phyloP scores from a whole-genome alignment of 2,888 invertebrate species.

The Subacronicta megacephala region DNA sequence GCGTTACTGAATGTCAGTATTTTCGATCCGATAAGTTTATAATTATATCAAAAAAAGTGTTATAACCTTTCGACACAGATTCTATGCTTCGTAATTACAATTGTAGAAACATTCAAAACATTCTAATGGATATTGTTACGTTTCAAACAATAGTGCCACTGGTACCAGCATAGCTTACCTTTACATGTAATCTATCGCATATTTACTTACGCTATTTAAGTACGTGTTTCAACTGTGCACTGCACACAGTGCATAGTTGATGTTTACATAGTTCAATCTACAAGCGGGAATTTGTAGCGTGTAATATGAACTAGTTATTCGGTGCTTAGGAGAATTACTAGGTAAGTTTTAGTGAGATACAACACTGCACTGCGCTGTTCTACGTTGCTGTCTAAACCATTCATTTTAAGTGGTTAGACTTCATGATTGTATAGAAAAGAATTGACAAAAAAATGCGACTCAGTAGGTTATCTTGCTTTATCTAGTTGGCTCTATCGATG shows the following conservation, averaged over 20 bases:
- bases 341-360: slow-evolving; percentile 7
- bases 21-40: too few relatives aligned
- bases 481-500: too few relatives aligned
- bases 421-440: too few relatives aligned
- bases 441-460: too few relatives aligned
- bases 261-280: slow-evolving; percentile 11
- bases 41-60: too few relatives aligned
- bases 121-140: slow-evolving; percentile 63
- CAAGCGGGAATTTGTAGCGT: slow-evolving; percentile 16
- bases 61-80: too few relatives aligned
- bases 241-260: slow-evolving; percentile 6
- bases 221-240: slow-evolving; percentile 14
- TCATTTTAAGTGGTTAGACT: too few relatives aligned
- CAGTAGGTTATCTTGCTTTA: too few relatives aligned
- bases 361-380: neutral
- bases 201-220: slow-evolving; percentile 25
- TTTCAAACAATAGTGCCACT: slow-evolving; percentile 49
- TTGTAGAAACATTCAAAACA: slow-evolving; percentile 37
- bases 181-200: slow-evolving; percentile 18
- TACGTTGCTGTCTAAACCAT: too few relatives aligned
- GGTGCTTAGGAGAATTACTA: slow-evolving; percentile 16
- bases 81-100: too few relatives aligned
- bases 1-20: too few relatives aligned
- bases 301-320: slow-evolving; percentile 14
- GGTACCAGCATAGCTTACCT: slow-evolving; percentile 37